A percentile compares a stretch with the other conserved stretches of the same genome.
Conservation (phyloP, 2,797 vertebrate genomes). For the Rousettus madagascariensis region DNA sequence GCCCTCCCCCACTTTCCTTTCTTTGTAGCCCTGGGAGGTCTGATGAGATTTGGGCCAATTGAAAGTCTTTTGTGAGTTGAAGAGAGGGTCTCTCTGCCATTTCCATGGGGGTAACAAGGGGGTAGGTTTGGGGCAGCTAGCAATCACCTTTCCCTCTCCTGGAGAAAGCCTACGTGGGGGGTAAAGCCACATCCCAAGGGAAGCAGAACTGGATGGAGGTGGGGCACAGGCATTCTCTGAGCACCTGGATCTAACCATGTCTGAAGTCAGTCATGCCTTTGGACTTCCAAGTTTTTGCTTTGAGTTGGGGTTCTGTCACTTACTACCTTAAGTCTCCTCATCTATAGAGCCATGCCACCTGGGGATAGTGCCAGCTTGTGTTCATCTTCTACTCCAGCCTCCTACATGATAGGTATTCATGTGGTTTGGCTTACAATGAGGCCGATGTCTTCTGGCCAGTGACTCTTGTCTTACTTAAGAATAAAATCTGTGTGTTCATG, state of each 20-base stretch:
- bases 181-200: background rate
- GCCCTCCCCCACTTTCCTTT: background rate
- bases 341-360: background rate
- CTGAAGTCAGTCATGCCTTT: background rate
- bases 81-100: background rate
- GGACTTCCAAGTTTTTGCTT: background rate
- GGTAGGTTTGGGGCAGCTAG: background rate
- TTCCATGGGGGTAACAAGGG: background rate
- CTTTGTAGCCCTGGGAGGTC: background rate
- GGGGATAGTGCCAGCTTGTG: background rate
- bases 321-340: background rate
- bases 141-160: fast-evolving
- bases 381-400: background rate
- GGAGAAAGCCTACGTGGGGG: background rate
- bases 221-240: background rate
- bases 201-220: background rate
- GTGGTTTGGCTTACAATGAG: background rate
- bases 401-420: fast-evolving
- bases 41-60: background rate
- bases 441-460: background rate
- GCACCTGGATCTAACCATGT: fast-evolving
- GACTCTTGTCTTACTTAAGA: background rate
- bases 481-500: background rate
- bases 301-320: background rate
- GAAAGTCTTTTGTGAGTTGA: background rate